Evolutionary conservation across 2,797 vertebrate genomes (phyloP).

Genomic region (Sebastes iracundus): DNA sequence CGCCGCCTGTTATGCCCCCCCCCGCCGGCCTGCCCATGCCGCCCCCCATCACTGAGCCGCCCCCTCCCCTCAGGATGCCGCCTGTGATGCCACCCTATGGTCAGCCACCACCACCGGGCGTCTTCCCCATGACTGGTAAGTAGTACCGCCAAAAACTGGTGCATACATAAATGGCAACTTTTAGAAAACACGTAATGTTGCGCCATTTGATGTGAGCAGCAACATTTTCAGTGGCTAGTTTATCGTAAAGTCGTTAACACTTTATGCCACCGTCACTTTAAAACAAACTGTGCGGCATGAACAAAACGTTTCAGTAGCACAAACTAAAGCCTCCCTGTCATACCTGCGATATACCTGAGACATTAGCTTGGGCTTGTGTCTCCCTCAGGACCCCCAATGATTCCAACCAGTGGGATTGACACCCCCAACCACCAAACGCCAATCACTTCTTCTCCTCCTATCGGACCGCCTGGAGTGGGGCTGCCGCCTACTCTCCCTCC

Average conservation of each 20-base stretch:
- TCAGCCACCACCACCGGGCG: constrained; percentile 91
- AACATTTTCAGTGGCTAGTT: neutral
- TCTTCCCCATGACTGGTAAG: constrained; percentile 93
- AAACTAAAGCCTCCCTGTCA: constrained; percentile 1
- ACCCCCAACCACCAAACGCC: constrained; percentile 87
- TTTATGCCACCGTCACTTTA: neutral
- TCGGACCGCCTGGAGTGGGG: constrained; percentile 81
- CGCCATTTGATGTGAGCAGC: neutral
- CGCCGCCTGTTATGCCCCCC: constrained; percentile 91
- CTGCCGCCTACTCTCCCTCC: constrained; percentile 78
- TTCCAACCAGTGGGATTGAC: constrained; percentile 89
- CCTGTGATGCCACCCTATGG: constrained; percentile 86
- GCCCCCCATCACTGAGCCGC: constrained; percentile 89
- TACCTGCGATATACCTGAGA: constrained; percentile 40
- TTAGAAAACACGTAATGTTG: neutral
- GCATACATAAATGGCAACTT: neutral
- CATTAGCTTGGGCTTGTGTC: constrained; percentile 77
- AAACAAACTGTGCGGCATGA: neutral
- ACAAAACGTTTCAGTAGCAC: neutral
- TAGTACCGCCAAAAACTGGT: neutral
- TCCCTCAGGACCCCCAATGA: constrained; percentile 90
- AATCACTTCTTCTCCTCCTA: constrained; percentile 75
- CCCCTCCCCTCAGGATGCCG: constrained; percentile 86
- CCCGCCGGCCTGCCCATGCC: constrained; percentile 85
- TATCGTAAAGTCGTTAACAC: too few species aligned